phyloP scores from a whole-genome alignment of 2,113 vertebrate species.

The Prunella himalayana region DNA sequence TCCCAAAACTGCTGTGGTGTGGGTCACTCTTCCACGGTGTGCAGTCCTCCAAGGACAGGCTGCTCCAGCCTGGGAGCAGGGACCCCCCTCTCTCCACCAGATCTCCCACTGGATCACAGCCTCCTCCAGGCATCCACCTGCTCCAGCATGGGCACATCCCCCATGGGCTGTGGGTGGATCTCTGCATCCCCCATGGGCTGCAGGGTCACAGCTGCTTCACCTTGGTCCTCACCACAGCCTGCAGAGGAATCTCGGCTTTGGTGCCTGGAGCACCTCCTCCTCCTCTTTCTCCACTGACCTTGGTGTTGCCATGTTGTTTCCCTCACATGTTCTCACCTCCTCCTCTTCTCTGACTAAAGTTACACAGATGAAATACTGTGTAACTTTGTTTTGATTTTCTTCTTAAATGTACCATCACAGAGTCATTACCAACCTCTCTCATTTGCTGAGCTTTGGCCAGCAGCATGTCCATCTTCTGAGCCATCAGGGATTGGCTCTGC shows the following conservation, averaged over 20 bases:
- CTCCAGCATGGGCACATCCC: neutral
- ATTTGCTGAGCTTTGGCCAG: neutral
- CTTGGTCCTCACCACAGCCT: neutral
- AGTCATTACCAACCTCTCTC: neutral
- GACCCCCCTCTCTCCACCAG: neutral
- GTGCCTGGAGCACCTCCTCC: neutral
- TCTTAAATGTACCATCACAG: neutral
- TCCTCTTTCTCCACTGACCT: neutral
- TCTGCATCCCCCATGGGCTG: neutral
- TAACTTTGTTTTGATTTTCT: neutral
- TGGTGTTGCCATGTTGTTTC: rapidly evolving
- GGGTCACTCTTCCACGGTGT: neutral
- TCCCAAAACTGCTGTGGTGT: neutral
- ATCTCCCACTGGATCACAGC: neutral
- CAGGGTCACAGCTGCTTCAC: neutral
- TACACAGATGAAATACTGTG: neutral
- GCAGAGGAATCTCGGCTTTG: rapidly evolving
- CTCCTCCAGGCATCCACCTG: neutral
- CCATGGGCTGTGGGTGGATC: neutral
- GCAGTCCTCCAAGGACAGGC: neutral
- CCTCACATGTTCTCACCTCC: neutral
- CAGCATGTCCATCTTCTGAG: neutral
- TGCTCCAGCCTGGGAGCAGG: neutral
- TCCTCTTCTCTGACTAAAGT: neutral
- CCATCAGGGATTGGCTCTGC: neutral